Evolutionary conservation across 1,140 invertebrate genomes (phyloP).

Genomic region (Drosophila eugracilis): DNA sequence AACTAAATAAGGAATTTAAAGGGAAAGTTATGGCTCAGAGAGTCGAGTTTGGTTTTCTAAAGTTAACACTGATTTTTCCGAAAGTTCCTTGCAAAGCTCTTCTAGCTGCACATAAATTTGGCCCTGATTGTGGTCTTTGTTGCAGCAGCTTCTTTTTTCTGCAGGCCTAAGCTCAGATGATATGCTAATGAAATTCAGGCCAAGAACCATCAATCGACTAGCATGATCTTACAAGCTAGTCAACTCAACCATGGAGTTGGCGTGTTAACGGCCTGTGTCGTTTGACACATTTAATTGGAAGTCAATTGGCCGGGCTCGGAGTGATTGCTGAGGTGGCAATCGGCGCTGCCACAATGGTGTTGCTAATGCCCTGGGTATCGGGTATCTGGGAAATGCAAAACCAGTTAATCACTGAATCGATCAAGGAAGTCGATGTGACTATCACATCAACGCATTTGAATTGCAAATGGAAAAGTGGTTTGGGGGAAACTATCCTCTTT

Average conservation of each 20-base stretch:
- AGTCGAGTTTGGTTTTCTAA: too few species aligned
- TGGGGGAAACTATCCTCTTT: not conserved
- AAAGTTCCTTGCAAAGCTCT: not conserved
- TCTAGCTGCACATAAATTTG: slow-evolving; percentile 66
- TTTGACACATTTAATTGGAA: slow-evolving; percentile 79
- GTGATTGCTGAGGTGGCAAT: slow-evolving; percentile 53
- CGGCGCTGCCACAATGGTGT: slow-evolving; percentile 36
- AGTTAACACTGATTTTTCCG: not conserved
- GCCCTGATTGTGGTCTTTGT: slow-evolving; percentile 40
- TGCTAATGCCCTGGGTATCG: slow-evolving; percentile 17
- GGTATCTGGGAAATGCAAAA: slow-evolving; percentile 25
- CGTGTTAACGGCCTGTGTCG: slow-evolving; percentile 34
- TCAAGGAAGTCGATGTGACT: slow-evolving; percentile 32
- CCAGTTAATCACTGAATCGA: slow-evolving; percentile 46
- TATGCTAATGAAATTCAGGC: slow-evolving; percentile 78
- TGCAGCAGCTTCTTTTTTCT: slow-evolving; percentile 24
- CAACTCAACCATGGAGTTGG: slow-evolving; percentile 3
- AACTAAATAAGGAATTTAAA: too few species aligned
- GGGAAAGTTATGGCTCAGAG: too few species aligned
- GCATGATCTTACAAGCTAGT: not conserved
- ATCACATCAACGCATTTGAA: slow-evolving; percentile 20
- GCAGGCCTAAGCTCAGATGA: slow-evolving; percentile 33
- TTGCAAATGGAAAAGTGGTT: slow-evolving; percentile 12
- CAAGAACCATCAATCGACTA: slow-evolving; percentile 18
- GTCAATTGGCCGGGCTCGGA: slow-evolving; percentile 60